Conservation (phyloP, 2,797 vertebrate genomes). For the Anomalospiza imberbis region DNA sequence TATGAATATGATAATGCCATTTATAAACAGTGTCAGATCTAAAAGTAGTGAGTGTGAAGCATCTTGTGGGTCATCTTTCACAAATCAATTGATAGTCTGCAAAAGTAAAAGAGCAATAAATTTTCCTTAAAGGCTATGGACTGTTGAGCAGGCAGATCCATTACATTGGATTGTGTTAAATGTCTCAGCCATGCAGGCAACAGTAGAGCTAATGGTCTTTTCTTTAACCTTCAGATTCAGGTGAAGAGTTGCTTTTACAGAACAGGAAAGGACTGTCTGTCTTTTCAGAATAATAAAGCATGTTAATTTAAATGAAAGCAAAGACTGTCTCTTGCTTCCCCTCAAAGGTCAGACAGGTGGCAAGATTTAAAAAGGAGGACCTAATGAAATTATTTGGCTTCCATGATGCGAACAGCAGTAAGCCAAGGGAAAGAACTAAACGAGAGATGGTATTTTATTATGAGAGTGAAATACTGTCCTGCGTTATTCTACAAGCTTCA, state of each 20-base stretch:
- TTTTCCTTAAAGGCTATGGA: background rate
- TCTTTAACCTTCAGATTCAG: background rate
- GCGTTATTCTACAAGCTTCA: background rate
- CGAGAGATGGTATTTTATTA: background rate
- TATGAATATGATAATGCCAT: background rate
- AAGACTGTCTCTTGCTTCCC: background rate
- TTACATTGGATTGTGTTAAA: background rate
- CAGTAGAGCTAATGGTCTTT: background rate
- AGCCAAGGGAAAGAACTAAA: background rate
- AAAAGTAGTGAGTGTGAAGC: background rate
- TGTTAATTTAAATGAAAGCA: background rate
- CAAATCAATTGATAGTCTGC: background rate
- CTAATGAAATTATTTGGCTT: background rate
- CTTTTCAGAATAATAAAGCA: background rate
- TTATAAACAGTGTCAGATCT: background rate
- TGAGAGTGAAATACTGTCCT: background rate
- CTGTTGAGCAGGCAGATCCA: background rate
- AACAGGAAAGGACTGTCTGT: background rate
- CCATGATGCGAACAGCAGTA: background rate
- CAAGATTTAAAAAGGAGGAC: background rate
- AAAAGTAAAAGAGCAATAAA: background rate
- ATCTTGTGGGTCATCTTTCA: background rate
- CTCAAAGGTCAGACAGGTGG: background rate
- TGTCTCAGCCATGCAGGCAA: background rate
- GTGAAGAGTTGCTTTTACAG: background rate